Percentiles rank a stretch among this genome's conserved stretches.
Conservation (phyloP, 2,888 invertebrate genomes). For the Sympetrum striolatum region DNA sequence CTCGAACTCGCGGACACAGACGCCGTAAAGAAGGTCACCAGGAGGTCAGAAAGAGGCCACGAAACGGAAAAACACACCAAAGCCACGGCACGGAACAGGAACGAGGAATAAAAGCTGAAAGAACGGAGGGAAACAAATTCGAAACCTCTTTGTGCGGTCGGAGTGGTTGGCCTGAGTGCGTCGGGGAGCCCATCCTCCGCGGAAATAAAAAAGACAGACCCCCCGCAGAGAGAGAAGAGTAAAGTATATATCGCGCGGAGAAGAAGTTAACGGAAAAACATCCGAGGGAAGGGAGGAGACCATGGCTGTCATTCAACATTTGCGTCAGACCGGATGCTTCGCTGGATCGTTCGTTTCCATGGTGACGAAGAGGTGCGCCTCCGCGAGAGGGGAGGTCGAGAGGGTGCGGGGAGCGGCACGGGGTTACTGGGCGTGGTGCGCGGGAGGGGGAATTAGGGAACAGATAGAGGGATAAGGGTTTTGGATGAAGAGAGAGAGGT, state of each 20-base stretch:
- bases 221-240: not conserved
- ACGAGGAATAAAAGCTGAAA: no score
- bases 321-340: conserved; percentile 21
- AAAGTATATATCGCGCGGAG: not conserved
- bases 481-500: not conserved
- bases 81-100: no score
- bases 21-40: no score
- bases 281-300: not conserved
- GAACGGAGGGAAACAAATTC: no score
- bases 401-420: not conserved
- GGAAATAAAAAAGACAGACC: not conserved
- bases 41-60: not conserved
- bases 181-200: not conserved
- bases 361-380: conserved; percentile 34
- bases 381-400: not conserved
- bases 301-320: conserved; percentile 13
- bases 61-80: no score
- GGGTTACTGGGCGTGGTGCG: not conserved
- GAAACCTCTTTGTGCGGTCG: not conserved
- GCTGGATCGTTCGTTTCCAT: conserved; percentile 36
- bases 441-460: not conserved
- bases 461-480: not conserved
- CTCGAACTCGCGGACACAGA: no score
- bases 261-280: not conserved
- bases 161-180: not conserved